Evolutionary conservation across 2,888 invertebrate genomes (phyloP).

Genomic region (Ophion ventricosus): DNA sequence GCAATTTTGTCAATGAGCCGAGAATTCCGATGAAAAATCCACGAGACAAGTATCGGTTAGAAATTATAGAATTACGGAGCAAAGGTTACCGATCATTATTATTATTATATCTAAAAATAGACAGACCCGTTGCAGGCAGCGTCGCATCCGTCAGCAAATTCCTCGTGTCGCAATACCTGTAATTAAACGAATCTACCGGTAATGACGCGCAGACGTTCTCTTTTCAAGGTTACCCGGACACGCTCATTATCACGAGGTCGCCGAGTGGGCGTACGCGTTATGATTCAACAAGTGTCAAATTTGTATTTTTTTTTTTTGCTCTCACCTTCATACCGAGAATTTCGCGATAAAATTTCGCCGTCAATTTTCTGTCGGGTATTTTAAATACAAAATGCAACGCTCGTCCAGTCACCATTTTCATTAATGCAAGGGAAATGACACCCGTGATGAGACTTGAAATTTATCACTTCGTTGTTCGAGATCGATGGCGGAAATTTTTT

Average conservation of each 20-base stretch:
- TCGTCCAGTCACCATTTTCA: slow-evolving; percentile 87
- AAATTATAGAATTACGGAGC: no score
- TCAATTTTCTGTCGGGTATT: slow-evolving; percentile 94
- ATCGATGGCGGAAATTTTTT: not conserved
- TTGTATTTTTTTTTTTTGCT: slow-evolving; percentile 14
- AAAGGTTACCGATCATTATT: not conserved
- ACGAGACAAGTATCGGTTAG: not conserved
- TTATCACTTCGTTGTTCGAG: not conserved
- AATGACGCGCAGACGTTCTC: slow-evolving; percentile 41
- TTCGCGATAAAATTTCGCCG: slow-evolving; percentile 94
- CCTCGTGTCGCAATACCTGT: slow-evolving; percentile 97
- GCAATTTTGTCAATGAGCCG: not conserved
- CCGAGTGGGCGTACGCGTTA: not conserved
- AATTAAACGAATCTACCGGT: slow-evolving; percentile 63
- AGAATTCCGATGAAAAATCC: not conserved
- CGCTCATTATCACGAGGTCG: slow-evolving; percentile 7
- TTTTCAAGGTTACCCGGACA: slow-evolving; percentile 54
- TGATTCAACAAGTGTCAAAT: slow-evolving; percentile 32
- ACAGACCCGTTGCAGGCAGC: slow-evolving; percentile 98
- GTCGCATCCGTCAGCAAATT: slow-evolving; percentile 98
- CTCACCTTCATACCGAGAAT: slow-evolving; percentile 97
- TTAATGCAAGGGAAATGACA: not conserved
- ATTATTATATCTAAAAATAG: slow-evolving; percentile 38
- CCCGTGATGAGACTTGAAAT: not conserved
- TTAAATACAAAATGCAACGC: slow-evolving; percentile 98